A percentile compares a stretch with the other conserved stretches of the same genome.
phyloP scores from a whole-genome alignment of 1,140 invertebrate species.

The Habropoda laboriosa region DNA sequence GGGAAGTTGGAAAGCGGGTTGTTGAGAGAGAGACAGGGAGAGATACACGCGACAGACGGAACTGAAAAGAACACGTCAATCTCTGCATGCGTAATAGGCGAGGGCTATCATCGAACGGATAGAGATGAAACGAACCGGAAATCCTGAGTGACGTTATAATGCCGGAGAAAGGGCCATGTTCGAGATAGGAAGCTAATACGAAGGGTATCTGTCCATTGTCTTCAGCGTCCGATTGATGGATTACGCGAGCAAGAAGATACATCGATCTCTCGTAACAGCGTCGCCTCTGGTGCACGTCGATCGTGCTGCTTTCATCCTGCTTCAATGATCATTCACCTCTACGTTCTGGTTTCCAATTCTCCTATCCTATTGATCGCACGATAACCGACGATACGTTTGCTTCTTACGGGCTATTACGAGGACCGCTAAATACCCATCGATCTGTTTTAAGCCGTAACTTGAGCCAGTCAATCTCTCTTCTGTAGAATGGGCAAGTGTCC shows the following conservation, averaged over 20 bases:
- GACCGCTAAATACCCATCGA: no score
- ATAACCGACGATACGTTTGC: not conserved
- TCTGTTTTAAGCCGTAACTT: no score
- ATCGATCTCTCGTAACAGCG: conserved; percentile 22
- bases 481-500: no score
- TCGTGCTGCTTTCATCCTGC: not conserved
- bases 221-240: conserved; percentile 49
- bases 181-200: conserved; percentile 42
- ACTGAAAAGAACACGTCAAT: conserved; percentile 28
- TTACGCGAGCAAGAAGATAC: conserved; percentile 39
- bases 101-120: conserved; percentile 41
- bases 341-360: not conserved
- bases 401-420: not conserved
- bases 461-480: no score
- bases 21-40: not conserved
- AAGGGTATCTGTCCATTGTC: conserved; percentile 41
- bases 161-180: conserved; percentile 19
- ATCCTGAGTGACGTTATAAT: conserved; percentile 53
- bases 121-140: conserved; percentile 49
- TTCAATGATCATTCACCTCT: conserved; percentile 20
- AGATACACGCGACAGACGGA: not conserved
- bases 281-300: not conserved
- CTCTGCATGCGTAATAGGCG: conserved; percentile 31
- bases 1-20: not conserved
- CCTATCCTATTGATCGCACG: not conserved